phyloP scores from a whole-genome alignment of 2,888 invertebrate genomes.

The Camptogramma bilineatum region DNA sequence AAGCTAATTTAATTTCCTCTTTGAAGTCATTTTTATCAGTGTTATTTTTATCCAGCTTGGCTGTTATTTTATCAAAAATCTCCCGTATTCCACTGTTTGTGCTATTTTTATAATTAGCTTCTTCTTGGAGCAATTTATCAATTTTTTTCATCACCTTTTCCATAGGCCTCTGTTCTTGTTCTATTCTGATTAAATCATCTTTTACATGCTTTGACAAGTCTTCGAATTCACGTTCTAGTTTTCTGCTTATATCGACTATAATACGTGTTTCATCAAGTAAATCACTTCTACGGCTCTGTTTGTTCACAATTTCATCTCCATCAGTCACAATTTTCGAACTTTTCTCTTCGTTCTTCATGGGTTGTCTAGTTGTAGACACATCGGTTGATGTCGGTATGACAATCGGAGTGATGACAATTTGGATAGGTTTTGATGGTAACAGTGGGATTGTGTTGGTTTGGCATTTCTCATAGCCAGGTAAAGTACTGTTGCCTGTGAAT shows the following conservation, averaged over 20 bases:
- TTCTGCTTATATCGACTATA: constrained; percentile 56
- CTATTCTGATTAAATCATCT: constrained; percentile 47
- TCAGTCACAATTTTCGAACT: constrained; percentile 2
- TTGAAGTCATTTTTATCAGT: constrained; percentile 42
- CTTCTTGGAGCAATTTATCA: constrained; percentile 57
- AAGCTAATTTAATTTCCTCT: constrained; percentile 54
- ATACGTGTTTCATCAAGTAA: constrained; percentile 58
- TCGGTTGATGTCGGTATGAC: constrained; percentile 1
- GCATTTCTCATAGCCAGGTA: constrained; percentile 48
- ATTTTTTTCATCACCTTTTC: constrained; percentile 60
- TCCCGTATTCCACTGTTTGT: constrained; percentile 59
- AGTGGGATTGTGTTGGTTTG: constrained; percentile 6
- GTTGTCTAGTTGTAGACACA: not conserved
- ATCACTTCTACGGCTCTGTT: constrained; percentile 47
- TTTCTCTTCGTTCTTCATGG: constrained; percentile 1
- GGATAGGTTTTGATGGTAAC: not conserved
- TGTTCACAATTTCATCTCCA: constrained; percentile 20
- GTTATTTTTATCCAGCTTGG: constrained; percentile 24
- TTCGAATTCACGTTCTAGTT: constrained; percentile 60
- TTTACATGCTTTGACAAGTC: constrained; percentile 59
- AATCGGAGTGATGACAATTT: constrained; percentile 5
- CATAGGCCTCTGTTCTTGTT: constrained; percentile 45
- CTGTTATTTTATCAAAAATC: constrained; percentile 57
- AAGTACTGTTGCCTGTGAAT: constrained; percentile 38
- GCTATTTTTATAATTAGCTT: constrained; percentile 53